Conservation (phyloP, 2,797 vertebrate genomes). For the Paramormyrops hopkinsi region DNA sequence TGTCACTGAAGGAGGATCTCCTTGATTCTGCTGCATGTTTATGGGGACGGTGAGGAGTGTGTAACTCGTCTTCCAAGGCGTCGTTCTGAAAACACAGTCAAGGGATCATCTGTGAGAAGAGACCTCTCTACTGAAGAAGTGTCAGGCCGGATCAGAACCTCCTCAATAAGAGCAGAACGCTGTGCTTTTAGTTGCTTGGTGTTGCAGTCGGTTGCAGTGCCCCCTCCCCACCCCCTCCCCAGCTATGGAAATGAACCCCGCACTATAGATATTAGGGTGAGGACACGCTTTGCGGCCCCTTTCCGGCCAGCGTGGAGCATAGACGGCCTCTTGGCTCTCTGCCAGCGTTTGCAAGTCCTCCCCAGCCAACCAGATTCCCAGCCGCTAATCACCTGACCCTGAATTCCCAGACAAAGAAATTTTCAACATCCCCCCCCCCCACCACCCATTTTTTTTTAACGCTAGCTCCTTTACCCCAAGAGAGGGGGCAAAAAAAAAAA, state of each 20-base stretch:
- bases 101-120: background rate
- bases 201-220: conserved; percentile 51
- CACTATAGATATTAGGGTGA: conserved; percentile 68
- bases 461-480: no score
- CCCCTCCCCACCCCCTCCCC: conserved; percentile 49
- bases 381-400: conserved; percentile 59
- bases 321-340: conserved; percentile 50
- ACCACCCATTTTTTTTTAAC: background rate
- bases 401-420: conserved; percentile 71
- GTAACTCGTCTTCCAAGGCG: background rate
- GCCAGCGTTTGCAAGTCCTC: conserved; percentile 47
- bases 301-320: conserved; percentile 52
- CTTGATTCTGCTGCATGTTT: background rate
- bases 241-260: conserved; percentile 63
- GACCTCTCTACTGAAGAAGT: background rate
- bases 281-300: conserved; percentile 71
- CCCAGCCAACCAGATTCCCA: conserved; percentile 63
- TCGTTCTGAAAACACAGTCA: background rate
- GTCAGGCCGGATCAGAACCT: background rate
- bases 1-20: background rate
- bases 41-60: background rate
- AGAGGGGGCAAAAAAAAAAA: conserved; percentile 48
- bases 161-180: background rate
- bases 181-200: conserved; percentile 40
- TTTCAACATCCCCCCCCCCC: conserved; percentile 51